Conservation (phyloP, 2,113 vertebrate genomes). For the Oncorhynchus masou region DNA sequence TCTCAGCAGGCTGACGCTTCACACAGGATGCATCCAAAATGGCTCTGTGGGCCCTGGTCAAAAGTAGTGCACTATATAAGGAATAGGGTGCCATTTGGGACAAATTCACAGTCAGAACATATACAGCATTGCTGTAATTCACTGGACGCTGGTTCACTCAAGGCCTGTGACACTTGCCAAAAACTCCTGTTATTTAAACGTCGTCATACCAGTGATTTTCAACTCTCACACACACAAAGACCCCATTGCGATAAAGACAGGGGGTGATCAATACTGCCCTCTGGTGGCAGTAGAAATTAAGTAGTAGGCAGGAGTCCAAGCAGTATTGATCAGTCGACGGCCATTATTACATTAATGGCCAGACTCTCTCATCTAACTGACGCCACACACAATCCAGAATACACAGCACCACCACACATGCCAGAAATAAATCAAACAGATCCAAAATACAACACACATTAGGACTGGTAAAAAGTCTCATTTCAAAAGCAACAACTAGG, state of each 20-base stretch:
- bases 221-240: not conserved
- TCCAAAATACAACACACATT: not conserved
- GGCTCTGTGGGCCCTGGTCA: not conserved
- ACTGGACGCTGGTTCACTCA: constrained; percentile 30
- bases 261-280: constrained; percentile 28
- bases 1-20: constrained; percentile 12
- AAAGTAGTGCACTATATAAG: too few species aligned
- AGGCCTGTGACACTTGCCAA: constrained; percentile 58
- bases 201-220: not conserved
- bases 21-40: not conserved
- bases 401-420: not conserved
- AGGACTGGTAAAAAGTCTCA: constrained; percentile 15
- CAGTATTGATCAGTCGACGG: not conserved
- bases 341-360: not conserved
- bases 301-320: not conserved
- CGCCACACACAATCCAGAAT: constrained; percentile 1
- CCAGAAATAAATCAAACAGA: not conserved
- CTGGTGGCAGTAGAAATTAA: constrained; percentile 32
- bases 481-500: constrained; percentile 5
- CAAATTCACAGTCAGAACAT: constrained; percentile 28
- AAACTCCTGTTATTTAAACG: constrained; percentile 6
- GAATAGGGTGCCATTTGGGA: too few species aligned
- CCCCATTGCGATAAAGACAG: not conserved
- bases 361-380: constrained; percentile 12
- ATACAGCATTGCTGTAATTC: constrained; percentile 30